Conservation (phyloP, 2,113 vertebrate genomes). For the Echinops telfairi region DNA sequence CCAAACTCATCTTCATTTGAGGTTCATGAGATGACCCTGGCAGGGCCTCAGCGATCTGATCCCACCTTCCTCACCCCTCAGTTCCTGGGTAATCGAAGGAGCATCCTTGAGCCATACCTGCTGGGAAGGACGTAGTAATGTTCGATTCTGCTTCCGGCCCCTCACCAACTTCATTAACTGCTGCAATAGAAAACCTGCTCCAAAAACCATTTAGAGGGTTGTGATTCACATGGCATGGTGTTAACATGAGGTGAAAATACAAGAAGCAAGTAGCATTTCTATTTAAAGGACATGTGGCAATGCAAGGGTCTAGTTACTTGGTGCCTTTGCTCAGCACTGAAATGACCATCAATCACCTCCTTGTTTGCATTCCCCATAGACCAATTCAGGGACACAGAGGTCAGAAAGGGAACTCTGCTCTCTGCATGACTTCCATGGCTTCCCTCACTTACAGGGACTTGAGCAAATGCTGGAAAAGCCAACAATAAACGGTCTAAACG, state of each 20-base stretch:
- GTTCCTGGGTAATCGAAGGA: background rate
- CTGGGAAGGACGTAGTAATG: slow-evolving; percentile 81
- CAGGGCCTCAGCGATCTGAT: background rate
- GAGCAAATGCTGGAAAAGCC: slow-evolving; percentile 56
- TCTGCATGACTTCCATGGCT: slow-evolving; percentile 34
- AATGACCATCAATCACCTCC: slow-evolving; percentile 68
- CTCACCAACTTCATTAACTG: slow-evolving; percentile 87
- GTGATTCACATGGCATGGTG: slow-evolving; percentile 62
- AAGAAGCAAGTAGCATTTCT: slow-evolving; percentile 56
- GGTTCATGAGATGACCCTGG: background rate
- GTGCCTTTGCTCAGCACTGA: slow-evolving; percentile 24
- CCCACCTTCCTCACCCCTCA: background rate
- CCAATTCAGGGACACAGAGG: slow-evolving; percentile 66
- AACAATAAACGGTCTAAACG: no score
- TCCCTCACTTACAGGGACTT: slow-evolving; percentile 47
- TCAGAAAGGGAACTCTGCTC: slow-evolving; percentile 68
- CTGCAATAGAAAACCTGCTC: slow-evolving; percentile 87
- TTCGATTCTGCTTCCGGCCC: slow-evolving; percentile 85
- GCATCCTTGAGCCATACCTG: slow-evolving; percentile 80
- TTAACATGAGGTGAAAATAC: slow-evolving; percentile 72
- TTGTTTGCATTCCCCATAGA: slow-evolving; percentile 72
- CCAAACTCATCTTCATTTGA: background rate
- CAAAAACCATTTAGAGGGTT: slow-evolving; percentile 74
- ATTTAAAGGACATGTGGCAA: slow-evolving; percentile 66
- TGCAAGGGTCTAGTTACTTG: slow-evolving; percentile 42